Evolutionary conservation across 2,797 vertebrate species (phyloP).

Genomic region (Xiphophorus birchmanni): DNA sequence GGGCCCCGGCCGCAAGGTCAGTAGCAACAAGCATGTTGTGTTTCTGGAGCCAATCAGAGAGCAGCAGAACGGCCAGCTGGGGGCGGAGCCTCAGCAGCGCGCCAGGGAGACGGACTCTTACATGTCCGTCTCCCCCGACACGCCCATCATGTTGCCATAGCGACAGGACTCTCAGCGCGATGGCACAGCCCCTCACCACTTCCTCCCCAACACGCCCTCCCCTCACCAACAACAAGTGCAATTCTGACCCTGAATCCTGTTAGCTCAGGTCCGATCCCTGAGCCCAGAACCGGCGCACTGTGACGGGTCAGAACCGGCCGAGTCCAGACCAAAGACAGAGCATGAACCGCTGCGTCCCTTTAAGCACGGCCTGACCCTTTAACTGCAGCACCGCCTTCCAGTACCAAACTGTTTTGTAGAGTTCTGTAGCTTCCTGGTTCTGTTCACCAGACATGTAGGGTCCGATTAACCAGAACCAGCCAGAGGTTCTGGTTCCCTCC

Average conservation of each 20-base stretch:
- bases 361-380: slow-evolving; percentile 80
- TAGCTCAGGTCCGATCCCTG: slow-evolving; percentile 31
- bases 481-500: neutral
- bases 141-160: slow-evolving; percentile 83
- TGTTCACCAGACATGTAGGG: neutral
- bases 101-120: slow-evolving; percentile 82
- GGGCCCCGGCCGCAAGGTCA: slow-evolving; percentile 87
- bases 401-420: slow-evolving; percentile 52
- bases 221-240: slow-evolving; percentile 30
- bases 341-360: slow-evolving; percentile 61
- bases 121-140: slow-evolving; percentile 87
- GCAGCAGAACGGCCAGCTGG: slow-evolving; percentile 85
- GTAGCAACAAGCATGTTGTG: slow-evolving; percentile 92
- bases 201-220: neutral
- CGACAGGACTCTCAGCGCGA: slow-evolving; percentile 20
- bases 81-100: slow-evolving; percentile 65
- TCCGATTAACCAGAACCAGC: neutral
- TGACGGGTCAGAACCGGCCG: slow-evolving; percentile 37
- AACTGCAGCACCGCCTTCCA: slow-evolving; percentile 74
- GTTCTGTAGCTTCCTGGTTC: slow-evolving; percentile 49
- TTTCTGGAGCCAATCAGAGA: slow-evolving; percentile 93
- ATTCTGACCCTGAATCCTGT: slow-evolving; percentile 37
- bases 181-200: slow-evolving; percentile 27
- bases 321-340: slow-evolving; percentile 43
- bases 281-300: slow-evolving; percentile 59